Evolutionary conservation across 30 jellyfish, hydroid and myxozoan genomes (phyloP).

Genomic region (Nemopilema nomurai): DNA sequence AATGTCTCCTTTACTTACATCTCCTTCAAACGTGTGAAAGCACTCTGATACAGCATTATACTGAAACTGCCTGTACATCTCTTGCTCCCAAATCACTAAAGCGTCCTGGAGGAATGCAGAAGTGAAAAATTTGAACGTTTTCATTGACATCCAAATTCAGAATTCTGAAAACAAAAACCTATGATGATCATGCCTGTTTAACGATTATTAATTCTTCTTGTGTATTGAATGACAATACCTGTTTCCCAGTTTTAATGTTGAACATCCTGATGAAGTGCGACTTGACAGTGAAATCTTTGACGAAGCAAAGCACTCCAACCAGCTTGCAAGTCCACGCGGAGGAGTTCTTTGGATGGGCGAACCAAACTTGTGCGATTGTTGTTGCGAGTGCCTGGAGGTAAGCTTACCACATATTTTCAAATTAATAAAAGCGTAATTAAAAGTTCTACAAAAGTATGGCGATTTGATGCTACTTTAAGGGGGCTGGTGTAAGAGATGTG

Average conservation of each 20-base stretch:
- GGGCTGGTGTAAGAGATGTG: too few relatives aligned
- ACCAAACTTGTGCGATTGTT: conserved; percentile 61
- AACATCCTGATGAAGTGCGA: conserved; percentile 41
- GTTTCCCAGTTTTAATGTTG: background rate
- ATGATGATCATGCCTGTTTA: too few relatives aligned
- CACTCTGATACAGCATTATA: conserved; percentile 5
- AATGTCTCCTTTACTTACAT: conserved; percentile 25
- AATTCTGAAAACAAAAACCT: background rate
- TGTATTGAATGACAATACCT: too few relatives aligned
- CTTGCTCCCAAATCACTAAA: conserved; percentile 56
- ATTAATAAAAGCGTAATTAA: too few relatives aligned
- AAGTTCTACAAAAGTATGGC: too few relatives aligned
- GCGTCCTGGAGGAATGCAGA: conserved; percentile 7
- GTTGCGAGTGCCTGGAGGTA: conserved; percentile 43
- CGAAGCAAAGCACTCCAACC: conserved; percentile 52
- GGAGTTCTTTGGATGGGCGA: conserved; percentile 37
- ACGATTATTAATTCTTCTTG: too few relatives aligned
- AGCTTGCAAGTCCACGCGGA: conserved; percentile 14
- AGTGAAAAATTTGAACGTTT: too few relatives aligned
- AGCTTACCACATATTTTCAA: background rate
- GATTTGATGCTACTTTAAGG: background rate
- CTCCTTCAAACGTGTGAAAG: conserved; percentile 67
- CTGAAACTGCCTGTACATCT: conserved; percentile 45
- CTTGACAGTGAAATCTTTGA: conserved; percentile 29
- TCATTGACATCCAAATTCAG: too few relatives aligned